Conservation (phyloP, 1,140 invertebrate genomes). For the Mercenaria mercenaria region DNA sequence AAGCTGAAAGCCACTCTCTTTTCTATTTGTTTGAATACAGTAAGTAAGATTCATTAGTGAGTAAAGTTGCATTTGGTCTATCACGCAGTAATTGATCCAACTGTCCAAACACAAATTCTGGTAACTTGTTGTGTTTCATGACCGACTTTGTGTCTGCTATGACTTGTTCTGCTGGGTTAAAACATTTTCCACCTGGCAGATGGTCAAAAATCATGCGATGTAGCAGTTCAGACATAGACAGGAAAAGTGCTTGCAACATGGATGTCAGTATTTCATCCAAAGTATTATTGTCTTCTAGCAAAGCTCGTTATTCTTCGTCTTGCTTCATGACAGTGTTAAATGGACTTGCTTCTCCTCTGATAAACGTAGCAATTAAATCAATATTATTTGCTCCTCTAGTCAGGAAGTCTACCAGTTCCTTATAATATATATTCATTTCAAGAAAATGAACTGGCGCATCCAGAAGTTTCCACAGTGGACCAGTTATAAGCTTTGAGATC, state of each 20-base stretch:
- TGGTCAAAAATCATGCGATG: constrained; percentile 21
- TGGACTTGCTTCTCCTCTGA: constrained; percentile 37
- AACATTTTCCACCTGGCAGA: constrained; percentile 38
- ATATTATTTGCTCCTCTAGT: neutral
- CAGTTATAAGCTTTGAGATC: constrained; percentile 62
- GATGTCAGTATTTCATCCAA: neutral
- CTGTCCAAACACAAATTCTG: no score
- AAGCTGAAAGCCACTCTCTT: constrained; percentile 54
- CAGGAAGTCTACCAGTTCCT: constrained; percentile 11
- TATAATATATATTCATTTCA: constrained; percentile 43
- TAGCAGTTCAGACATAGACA: neutral
- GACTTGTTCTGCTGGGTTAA: neutral
- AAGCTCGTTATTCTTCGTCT: neutral
- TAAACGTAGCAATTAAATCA: constrained; percentile 5
- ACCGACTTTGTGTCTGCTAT: neutral
- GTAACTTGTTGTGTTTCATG: constrained; percentile 33
- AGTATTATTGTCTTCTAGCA: constrained; percentile 22
- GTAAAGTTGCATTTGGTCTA: neutral
- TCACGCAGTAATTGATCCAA: neutral
- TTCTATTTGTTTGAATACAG: constrained; percentile 72
- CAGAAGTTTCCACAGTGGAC: constrained; percentile 62
- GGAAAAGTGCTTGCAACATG: constrained; percentile 20
- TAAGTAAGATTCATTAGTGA: constrained; percentile 68
- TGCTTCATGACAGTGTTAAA: neutral
- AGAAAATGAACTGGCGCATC: constrained; percentile 45